A percentile compares a stretch with the other conserved stretches of the same genome.
These are phyloP conservation scores for Apostichopus leukothele DNA, from an alignment of 53 echinoderm and acorn worm species.

Conservation along the genomic window DNA sequence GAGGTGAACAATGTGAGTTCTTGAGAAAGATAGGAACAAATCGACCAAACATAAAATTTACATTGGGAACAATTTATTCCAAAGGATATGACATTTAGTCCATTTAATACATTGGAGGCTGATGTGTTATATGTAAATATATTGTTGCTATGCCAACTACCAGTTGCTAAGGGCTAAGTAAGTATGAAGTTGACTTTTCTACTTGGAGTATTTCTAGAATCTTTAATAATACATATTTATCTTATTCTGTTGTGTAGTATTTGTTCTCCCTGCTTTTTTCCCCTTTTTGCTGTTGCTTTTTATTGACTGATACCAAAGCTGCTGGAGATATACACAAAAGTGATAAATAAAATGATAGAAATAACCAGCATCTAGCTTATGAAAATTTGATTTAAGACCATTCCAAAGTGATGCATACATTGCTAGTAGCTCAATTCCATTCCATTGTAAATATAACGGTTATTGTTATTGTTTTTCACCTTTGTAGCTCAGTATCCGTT, in stretches of 20 bases:
- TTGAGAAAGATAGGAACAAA: too few relatives aligned
- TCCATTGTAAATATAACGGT: neutral
- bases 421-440: neutral
- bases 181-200: neutral
- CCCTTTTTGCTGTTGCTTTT: neutral
- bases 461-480: too few relatives aligned
- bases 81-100: too few relatives aligned
- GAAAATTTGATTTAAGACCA: neutral
- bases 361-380: neutral
- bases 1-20: too few relatives aligned
- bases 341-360: neutral
- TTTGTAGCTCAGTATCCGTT: too few relatives aligned
- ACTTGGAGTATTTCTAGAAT: neutral
- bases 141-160: too few relatives aligned
- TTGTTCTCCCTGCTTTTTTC: neutral
- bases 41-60: too few relatives aligned
- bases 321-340: neutral
- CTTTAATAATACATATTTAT: neutral
- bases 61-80: too few relatives aligned
- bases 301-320: neutral
- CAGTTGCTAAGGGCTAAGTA: too few relatives aligned
- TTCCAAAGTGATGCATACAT: neutral
- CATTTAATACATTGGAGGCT: too few relatives aligned
- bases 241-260: neutral
- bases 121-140: too few relatives aligned